A percentile compares a stretch with the other conserved stretches of the same genome.
phyloP scores from a whole-genome alignment of 2,797 vertebrate genomes.

The Lindbergichthys nudifrons region DNA sequence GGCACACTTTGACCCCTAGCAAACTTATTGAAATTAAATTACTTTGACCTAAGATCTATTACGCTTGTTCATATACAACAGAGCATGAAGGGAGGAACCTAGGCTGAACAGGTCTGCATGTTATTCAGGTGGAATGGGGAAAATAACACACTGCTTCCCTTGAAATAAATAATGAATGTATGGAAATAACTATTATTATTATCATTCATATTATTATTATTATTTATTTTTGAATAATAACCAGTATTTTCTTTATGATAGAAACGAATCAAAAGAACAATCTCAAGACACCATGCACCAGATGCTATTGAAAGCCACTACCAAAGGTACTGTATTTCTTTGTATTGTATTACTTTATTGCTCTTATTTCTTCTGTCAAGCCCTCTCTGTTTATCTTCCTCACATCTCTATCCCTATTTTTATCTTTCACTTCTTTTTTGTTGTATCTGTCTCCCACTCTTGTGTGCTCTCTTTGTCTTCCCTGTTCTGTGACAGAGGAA shows the following conservation, averaged over 20 bases:
- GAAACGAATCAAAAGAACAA: slow-evolving; percentile 95
- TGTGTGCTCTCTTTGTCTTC: slow-evolving; percentile 38
- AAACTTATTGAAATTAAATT: slow-evolving; percentile 95
- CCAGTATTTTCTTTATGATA: slow-evolving; percentile 70
- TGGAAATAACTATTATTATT: neutral
- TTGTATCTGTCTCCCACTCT: slow-evolving; percentile 16
- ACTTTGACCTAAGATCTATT: slow-evolving; percentile 83
- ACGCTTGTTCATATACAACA: slow-evolving; percentile 85
- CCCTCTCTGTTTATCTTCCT: slow-evolving; percentile 28
- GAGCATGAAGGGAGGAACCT: slow-evolving; percentile 58
- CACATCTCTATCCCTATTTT: slow-evolving; percentile 35
- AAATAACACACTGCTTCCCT: neutral
- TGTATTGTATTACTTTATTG: slow-evolving; percentile 31
- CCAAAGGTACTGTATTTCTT: slow-evolving; percentile 80
- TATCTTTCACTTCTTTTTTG: neutral
- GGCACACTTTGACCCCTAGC: slow-evolving; percentile 87
- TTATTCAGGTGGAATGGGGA: slow-evolving; percentile 44
- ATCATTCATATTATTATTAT: neutral
- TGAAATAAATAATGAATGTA: neutral
- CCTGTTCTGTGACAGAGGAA: slow-evolving; percentile 18
- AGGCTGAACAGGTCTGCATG: slow-evolving; percentile 67
- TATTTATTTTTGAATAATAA: neutral
- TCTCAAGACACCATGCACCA: slow-evolving; percentile 89
- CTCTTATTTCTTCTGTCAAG: neutral
- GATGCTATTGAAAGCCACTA: slow-evolving; percentile 92